A percentile compares a stretch with the other conserved stretches of the same genome.
phyloP scores from a whole-genome alignment of 1,140 invertebrate genomes.

The Saccostrea echinata region DNA sequence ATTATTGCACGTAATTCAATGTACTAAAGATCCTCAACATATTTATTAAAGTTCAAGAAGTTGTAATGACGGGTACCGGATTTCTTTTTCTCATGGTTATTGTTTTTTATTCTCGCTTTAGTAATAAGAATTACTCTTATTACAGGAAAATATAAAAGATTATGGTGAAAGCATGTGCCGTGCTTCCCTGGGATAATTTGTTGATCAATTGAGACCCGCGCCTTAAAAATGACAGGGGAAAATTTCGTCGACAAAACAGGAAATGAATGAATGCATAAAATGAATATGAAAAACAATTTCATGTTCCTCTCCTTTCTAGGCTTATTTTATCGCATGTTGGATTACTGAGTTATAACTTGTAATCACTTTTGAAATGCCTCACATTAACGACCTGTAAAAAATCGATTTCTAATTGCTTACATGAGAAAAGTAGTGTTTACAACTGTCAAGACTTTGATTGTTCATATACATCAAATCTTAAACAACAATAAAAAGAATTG shows the following conservation, averaged over 20 bases:
- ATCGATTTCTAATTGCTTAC: background rate
- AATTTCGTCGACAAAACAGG: background rate
- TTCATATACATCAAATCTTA: background rate
- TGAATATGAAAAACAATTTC: background rate
- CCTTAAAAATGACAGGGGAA: background rate
- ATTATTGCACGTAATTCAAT: slow-evolving; percentile 7
- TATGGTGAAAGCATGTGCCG: background rate
- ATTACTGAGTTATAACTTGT: background rate
- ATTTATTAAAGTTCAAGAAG: background rate
- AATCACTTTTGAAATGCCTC: background rate
- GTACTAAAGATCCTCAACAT: background rate
- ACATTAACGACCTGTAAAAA: background rate
- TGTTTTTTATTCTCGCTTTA: slow-evolving; percentile 1
- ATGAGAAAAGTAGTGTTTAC: background rate
- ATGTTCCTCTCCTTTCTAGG: background rate
- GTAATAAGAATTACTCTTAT: background rate
- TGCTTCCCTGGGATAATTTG: slow-evolving; percentile 4
- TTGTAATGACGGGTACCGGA: background rate
- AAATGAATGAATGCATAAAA: slow-evolving; percentile 10
- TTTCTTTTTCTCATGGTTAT: slow-evolving; percentile 22
- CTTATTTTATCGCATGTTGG: background rate
- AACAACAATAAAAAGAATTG: background rate
- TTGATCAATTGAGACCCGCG: background rate
- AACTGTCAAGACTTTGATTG: background rate
- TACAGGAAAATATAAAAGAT: background rate